A percentile compares a stretch with the other conserved stretches of the same genome.
These are phyloP conservation scores for Eulemur rubriventer DNA, from an alignment of 2,797 vertebrate genomes.

Conservation along the genomic window DNA sequence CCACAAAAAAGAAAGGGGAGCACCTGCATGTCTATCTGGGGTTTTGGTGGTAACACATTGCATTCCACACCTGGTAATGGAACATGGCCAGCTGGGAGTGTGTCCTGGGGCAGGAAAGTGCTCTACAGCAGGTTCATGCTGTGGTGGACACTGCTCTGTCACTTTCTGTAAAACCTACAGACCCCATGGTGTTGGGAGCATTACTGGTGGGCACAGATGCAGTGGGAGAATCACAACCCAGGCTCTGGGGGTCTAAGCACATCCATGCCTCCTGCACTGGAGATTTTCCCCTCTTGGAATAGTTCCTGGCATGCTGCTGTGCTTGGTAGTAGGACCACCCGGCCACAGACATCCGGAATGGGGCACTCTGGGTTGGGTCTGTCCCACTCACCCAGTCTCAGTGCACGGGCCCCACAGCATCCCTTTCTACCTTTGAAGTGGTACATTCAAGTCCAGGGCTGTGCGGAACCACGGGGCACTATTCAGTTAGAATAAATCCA, in stretches of 20 bases:
- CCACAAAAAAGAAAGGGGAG: background rate
- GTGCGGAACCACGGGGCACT: background rate
- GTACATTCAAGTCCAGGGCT: background rate
- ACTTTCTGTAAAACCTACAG: background rate
- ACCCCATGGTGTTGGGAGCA: background rate
- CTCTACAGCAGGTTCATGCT: background rate
- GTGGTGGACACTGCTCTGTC: background rate
- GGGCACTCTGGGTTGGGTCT: background rate
- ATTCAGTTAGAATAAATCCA: background rate
- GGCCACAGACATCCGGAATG: background rate
- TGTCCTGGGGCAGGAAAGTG: background rate
- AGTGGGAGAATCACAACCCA: background rate
- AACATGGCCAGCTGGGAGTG: background rate
- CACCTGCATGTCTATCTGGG: background rate
- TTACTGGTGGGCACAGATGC: background rate
- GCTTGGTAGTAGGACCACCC: background rate
- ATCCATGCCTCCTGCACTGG: background rate
- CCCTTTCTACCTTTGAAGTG: background rate
- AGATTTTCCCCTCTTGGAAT: background rate
- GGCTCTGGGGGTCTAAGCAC: background rate
- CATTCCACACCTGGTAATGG: background rate
- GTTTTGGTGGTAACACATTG: background rate
- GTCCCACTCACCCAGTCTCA: background rate
- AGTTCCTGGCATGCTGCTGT: background rate
- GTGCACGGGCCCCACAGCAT: background rate